A percentile compares a stretch with the other conserved stretches of the same genome.
Conservation (phyloP, 2,888 invertebrate species). For the Cantharis lateralis region DNA sequence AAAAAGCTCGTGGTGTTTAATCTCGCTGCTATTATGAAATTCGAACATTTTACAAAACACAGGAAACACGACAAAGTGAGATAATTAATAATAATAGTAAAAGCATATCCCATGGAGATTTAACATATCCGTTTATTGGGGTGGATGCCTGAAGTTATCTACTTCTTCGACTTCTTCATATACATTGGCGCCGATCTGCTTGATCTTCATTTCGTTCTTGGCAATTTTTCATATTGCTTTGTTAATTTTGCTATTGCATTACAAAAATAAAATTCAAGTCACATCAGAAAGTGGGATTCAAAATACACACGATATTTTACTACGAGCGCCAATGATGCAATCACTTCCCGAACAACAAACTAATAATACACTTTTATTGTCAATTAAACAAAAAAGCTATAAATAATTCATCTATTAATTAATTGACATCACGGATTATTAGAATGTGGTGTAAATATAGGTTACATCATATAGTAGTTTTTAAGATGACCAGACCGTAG, state of each 20-base stretch:
- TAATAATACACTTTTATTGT: not conserved
- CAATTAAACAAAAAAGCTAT: not conserved
- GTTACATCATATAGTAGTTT: slow-evolving; percentile 20
- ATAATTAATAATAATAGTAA: no score
- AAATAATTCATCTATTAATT: slow-evolving; percentile 13
- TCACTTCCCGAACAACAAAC: not conserved
- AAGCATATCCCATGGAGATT: no score
- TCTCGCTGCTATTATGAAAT: not conserved
- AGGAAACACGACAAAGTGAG: not conserved
- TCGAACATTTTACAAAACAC: not conserved
- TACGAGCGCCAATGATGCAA: not conserved
- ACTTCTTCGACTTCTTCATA: no score
- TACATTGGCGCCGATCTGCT: no score
- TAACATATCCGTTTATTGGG: no score
- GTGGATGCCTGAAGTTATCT: no score
- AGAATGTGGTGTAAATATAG: slow-evolving; percentile 21
- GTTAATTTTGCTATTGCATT: no score
- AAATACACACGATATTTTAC: not conserved
- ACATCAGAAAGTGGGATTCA: not conserved
- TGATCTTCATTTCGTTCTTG: no score
- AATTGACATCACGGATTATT: slow-evolving; percentile 21
- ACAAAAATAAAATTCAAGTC: not conserved
- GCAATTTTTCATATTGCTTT: no score
- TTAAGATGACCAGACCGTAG: slow-evolving; percentile 29
- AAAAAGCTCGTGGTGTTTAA: not conserved